Conservation (phyloP, 35 echinoderm and acorn worm species). For the Anneissia japonica region DNA sequence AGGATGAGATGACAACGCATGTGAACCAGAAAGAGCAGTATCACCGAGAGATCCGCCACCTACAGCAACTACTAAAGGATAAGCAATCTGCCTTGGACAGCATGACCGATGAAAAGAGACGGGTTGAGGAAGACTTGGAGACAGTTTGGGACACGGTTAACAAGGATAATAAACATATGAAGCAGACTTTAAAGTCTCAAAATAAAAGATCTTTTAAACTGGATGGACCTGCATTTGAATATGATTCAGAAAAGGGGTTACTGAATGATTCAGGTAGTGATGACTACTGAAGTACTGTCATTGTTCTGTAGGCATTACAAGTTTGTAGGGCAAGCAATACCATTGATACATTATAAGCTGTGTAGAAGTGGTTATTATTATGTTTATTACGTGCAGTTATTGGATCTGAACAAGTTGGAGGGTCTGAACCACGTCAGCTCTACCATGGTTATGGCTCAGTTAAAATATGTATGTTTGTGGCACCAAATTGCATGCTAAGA, state of each 20-base stretch:
- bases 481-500: too few species aligned
- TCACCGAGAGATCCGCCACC: conserved; percentile 76
- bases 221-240: conserved; percentile 53
- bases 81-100: conserved; percentile 71
- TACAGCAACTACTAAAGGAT: conserved; percentile 57
- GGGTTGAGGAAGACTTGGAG: conserved; percentile 86
- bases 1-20: conserved; percentile 53
- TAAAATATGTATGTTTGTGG: too few species aligned
- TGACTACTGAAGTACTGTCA: conserved; percentile 1
- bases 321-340: too few species aligned
- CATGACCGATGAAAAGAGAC: conserved; percentile 75
- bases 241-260: conserved; percentile 81
- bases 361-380: too few species aligned
- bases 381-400: too few species aligned
- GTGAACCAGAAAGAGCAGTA: conserved; percentile 57
- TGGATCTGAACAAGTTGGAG: too few species aligned
- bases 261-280: conserved; percentile 86
- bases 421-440: too few species aligned
- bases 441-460: too few species aligned
- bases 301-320: too few species aligned
- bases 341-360: too few species aligned
- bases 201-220: background rate
- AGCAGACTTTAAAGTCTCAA: conserved; percentile 48
- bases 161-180: conserved; percentile 74
- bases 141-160: conserved; percentile 85